Conservation (phyloP, 2,113 vertebrate genomes). For the Delphinapterus leucas region DNA sequence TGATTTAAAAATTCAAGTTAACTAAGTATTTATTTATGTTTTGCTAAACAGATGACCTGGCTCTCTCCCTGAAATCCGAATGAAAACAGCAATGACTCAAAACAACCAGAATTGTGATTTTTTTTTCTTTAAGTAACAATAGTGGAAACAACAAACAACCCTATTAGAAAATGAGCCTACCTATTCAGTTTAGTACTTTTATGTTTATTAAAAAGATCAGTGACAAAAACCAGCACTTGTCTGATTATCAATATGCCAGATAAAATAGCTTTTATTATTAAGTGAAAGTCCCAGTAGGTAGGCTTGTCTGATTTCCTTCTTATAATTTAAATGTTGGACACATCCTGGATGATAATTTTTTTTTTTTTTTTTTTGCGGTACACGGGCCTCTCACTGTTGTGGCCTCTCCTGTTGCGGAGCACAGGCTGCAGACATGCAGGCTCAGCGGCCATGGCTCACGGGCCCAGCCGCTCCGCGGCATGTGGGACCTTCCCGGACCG, state of each 20-base stretch:
- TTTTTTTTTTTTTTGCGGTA: too few species aligned
- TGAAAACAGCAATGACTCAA: neutral
- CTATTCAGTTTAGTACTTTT: slow-evolving; percentile 42
- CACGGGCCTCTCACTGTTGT: too few species aligned
- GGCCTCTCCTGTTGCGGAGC: too few species aligned
- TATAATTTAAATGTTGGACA: neutral
- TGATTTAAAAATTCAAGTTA: slow-evolving; percentile 22
- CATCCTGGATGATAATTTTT: neutral
- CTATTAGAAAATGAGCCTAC: slow-evolving; percentile 30
- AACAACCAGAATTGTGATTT: neutral
- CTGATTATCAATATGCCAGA: neutral
- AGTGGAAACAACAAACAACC: slow-evolving; percentile 2
- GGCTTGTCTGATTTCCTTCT: neutral
- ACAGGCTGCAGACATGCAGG: too few species aligned
- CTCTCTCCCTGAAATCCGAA: neutral
- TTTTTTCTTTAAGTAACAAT: neutral
- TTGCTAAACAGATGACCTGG: neutral
- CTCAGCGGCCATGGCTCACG: too few species aligned
- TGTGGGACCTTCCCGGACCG: too few species aligned
- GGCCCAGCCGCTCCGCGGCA: too few species aligned
- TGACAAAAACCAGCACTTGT: slow-evolving; percentile 7
- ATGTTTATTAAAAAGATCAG: slow-evolving; percentile 23
- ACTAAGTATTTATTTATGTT: slow-evolving; percentile 28
- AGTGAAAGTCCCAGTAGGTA: neutral
- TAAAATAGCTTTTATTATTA: neutral